These are phyloP conservation scores for Nyctibius grandis DNA, from an alignment of 2,797 vertebrate genomes.

Conservation along the genomic window DNA sequence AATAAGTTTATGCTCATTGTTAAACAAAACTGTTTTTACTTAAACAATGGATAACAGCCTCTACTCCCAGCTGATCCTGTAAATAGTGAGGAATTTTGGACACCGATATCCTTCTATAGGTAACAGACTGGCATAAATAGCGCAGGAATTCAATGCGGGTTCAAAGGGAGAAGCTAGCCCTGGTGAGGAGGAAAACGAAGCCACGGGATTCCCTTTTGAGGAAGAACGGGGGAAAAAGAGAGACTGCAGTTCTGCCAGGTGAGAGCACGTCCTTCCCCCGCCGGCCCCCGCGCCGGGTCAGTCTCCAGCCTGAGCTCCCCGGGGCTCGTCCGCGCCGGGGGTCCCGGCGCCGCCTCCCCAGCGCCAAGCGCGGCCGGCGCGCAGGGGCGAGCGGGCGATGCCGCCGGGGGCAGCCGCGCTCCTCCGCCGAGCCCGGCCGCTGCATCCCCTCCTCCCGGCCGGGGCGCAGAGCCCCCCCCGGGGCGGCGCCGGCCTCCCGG, in stretches of 20 bases:
- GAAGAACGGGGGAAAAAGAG: not conserved
- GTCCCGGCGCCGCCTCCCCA: not conserved
- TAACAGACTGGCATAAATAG: not conserved
- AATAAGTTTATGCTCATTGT: constrained; percentile 51
- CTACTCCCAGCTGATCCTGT: constrained; percentile 46
- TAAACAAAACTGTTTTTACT: constrained; percentile 43
- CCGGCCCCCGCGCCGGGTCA: not conserved
- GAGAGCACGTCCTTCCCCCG: not conserved
- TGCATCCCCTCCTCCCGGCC: not conserved
- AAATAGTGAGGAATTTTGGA: not conserved
- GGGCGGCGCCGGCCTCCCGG: not conserved
- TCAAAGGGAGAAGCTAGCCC: constrained; percentile 30
- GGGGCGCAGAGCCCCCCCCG: not conserved
- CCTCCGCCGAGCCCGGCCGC: not conserved
- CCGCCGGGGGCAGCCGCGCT: not conserved
- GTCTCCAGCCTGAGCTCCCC: not conserved
- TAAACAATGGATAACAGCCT: constrained; percentile 37
- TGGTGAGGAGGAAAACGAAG: not conserved
- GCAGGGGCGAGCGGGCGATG: not conserved
- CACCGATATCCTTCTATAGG: constrained; percentile 18
- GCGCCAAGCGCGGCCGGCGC: too few relatives aligned
- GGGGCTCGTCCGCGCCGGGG: not conserved
- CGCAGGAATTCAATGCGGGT: constrained; percentile 5
- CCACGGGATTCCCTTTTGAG: constrained; percentile 21
- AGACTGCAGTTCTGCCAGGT: not conserved